Conservation (phyloP, 2,888 invertebrate genomes). For the Tenodera sinensis region DNA sequence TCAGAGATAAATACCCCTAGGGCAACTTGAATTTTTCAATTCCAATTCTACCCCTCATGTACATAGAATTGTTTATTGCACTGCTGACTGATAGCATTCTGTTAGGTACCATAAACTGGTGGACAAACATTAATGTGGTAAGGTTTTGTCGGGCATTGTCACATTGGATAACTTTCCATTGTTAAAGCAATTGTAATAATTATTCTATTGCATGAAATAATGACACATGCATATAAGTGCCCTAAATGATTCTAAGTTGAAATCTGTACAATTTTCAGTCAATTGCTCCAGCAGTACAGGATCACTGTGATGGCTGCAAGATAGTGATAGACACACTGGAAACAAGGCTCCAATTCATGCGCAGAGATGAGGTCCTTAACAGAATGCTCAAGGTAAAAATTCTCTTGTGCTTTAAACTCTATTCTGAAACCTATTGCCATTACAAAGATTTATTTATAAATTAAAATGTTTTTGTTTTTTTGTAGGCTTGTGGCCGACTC, state of each 20-base stretch:
- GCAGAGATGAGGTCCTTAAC: slow-evolving; percentile 56
- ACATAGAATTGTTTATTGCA: too few relatives aligned
- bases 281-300: neutral
- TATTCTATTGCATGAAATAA: too few relatives aligned
- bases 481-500: slow-evolving; percentile 62
- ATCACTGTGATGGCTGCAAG: slow-evolving; percentile 50
- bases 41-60: too few relatives aligned
- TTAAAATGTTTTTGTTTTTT: slow-evolving; percentile 12
- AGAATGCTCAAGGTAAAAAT: slow-evolving; percentile 41
- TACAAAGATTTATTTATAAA: neutral
- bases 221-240: too few relatives aligned
- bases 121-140: too few relatives aligned
- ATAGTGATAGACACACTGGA: slow-evolving; percentile 52
- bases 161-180: too few relatives aligned
- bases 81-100: too few relatives aligned
- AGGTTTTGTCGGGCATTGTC: too few relatives aligned
- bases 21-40: too few relatives aligned
- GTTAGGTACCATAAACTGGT: too few relatives aligned
- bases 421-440: neutral
- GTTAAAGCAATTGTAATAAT: too few relatives aligned
- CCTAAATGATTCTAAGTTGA: neutral
- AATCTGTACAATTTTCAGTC: neutral
- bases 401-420: neutral
- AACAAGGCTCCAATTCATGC: slow-evolving; percentile 52
- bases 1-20: too few relatives aligned